These are phyloP conservation scores for Grammomys surdaster DNA, from an alignment of 2,113 vertebrate species.

Conservation along the genomic window DNA sequence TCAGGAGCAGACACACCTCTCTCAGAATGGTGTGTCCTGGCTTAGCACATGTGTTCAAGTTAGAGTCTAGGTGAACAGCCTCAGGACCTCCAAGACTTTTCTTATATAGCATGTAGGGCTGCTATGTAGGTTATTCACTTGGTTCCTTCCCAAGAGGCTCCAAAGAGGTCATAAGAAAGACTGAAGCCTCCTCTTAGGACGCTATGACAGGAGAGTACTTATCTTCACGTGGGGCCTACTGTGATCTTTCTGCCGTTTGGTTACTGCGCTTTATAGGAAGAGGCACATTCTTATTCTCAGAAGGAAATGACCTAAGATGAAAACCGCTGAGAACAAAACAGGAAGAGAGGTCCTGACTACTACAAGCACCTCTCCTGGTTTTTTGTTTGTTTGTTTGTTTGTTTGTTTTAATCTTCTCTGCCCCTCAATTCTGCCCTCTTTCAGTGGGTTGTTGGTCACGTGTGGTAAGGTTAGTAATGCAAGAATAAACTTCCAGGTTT, in stretches of 20 bases:
- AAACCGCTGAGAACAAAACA: not conserved
- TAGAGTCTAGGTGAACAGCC: not conserved
- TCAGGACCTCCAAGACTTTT: conserved; percentile 7
- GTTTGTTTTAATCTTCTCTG: not conserved
- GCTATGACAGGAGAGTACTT: not conserved
- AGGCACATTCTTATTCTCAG: not conserved
- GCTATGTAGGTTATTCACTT: not conserved
- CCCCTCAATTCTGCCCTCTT: not conserved
- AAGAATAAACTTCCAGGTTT: conserved; percentile 33
- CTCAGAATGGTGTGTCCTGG: conserved; percentile 3
- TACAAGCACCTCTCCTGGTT: not conserved
- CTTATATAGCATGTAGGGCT: not conserved
- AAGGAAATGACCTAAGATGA: not conserved
- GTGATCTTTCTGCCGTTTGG: not conserved
- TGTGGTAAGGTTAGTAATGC: not conserved
- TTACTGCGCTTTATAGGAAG: not conserved
- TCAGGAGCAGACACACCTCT: conserved; percentile 45
- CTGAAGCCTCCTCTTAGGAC: not conserved
- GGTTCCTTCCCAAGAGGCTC: not conserved
- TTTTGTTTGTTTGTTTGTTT: not conserved
- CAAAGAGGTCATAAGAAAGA: not conserved
- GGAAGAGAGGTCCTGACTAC: not conserved
- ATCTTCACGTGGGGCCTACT: not conserved
- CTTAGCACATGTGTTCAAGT: not conserved
- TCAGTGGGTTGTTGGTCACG: not conserved